Evolutionary conservation across 2,113 vertebrate genomes (phyloP), one percentile per base, ranked within the genome.

Genomic region (Atrichornis clamosus): DNA sequence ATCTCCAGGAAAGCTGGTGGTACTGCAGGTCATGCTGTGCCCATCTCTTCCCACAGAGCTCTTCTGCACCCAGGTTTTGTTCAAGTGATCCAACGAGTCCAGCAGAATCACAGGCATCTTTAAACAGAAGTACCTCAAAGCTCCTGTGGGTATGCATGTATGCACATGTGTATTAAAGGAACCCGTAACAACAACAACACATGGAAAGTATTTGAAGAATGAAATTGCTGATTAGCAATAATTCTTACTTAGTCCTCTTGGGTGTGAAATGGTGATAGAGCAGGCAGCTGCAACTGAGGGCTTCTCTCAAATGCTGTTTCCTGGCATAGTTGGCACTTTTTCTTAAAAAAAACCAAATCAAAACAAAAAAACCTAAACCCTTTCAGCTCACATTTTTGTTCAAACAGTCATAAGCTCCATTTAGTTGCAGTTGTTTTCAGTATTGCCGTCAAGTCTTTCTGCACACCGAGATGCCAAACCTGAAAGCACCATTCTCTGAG

Each of bases 1-100:
- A 32, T 50, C 95, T 95, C 95, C 77, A 55, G 15, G 91, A 96
- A 97, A 59, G 53, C 28, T 63, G 65, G n/a, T 78, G 78, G 11
- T 83, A 27, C 70, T 92, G 52, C 46, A 58, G 68, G 47, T 85
- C 58, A 35, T 20, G 10, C 49, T 81, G 63, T 88, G 52, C 65
- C n/a, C 4, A 0, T 35, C 33, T 49, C 67, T 65, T 80, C 50
- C 39, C 42, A n/a, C n/a, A 35, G 69, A 39, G 32, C 26, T 4
- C 1, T 63, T 76, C 63, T 72, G 35, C 2, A 1, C 33, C 70
- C 21, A 21, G 64, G 69, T 77, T 59, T 68, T 49, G 46, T 28
- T 33, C 30, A 72, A 44, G 46, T 41, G 50, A 77, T 44, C 33
- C 58, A 73, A 15, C 7, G 4, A 26, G 39, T 70, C 42, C 50